A percentile compares a stretch with the other conserved stretches of the same genome.
Conservation (phyloP, 23 tunicate genomes). For the Styela plicata region DNA sequence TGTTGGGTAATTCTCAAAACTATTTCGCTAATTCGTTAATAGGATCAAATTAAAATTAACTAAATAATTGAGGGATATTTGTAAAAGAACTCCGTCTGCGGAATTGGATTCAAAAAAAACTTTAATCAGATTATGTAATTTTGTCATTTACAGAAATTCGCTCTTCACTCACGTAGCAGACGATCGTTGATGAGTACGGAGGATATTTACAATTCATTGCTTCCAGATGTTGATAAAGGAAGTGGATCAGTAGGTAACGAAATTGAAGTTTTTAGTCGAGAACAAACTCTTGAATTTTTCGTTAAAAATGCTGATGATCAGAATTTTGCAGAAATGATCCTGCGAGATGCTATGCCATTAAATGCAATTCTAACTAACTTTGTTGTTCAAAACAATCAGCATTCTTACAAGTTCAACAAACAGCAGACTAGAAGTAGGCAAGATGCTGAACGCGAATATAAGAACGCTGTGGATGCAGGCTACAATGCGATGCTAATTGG, state of each 20-base stretch:
- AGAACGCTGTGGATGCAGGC: not conserved
- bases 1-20: no score
- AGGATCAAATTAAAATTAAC: no score
- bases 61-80: no score
- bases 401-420: not conserved
- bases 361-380: slow-evolving; percentile 16
- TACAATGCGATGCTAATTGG: slow-evolving; percentile 6
- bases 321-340: slow-evolving; percentile 7
- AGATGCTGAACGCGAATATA: slow-evolving; percentile 10
- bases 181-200: not conserved
- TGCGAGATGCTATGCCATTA: slow-evolving; percentile 1
- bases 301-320: slow-evolving; percentile 6
- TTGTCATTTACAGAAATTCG: not conserved
- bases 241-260: not conserved
- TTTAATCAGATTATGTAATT: no score
- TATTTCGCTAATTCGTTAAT: no score
- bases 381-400: slow-evolving; percentile 2
- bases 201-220: not conserved
- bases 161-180: not conserved
- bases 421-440: not conserved
- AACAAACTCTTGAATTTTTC: slow-evolving; percentile 12
- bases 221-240: not conserved
- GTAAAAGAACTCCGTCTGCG: no score
- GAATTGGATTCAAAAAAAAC: no score
- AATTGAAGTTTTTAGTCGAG: not conserved